Evolutionary conservation across 2,797 vertebrate genomes (phyloP), one percentile per base, ranked within the genome.

Genomic region (Takifugu rubripes): DNA sequence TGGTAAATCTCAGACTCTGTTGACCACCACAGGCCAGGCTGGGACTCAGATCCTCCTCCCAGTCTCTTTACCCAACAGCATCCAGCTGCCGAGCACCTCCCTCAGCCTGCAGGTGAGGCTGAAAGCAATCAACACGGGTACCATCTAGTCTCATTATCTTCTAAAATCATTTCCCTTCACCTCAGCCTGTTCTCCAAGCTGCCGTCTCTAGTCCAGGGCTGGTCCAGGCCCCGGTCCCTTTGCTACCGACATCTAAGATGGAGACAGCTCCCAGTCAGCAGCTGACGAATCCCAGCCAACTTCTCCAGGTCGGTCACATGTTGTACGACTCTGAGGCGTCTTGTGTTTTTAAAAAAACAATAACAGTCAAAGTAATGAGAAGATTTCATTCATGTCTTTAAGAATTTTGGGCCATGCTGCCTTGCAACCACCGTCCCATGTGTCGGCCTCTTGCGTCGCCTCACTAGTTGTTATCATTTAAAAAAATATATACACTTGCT

Each of bases 1-100:
- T 3, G 88, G 91, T 29, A 93, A 91, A 49, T 90, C 93, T 27
- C 95, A 93, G 70, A 90, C 94, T 54, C 80, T 97, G 49, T 88
- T 98, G 71, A 89, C 93, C 47, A 75, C 94, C 0, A 43, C 75
- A 1, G 72, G 82, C 47, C 94, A 92, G 55, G 82, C 92, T 15
- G 81, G 82, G 10, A 87, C 95, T 12, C 96, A 95, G 88, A 93
- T 99, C 79, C 91, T 98, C 26, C 91, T 98, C 49, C 97, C 97
- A 0, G 87, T 98, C 1, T 93, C 96, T 15, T 90, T 98, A 53
- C 91, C 94, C 42, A 93, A 87, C 81, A 91, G 90, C 1, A 88
- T 96, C 79, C 95, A 97, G 81, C 90, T 98, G 59, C 94, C 95
- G 0, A 91, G 88, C 66, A 86, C 92, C 77, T 90, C 86, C 29